Base-by-base conservation (phyloP, 2,113 vertebrate species). In the Xiphophorus couchianus region DNA sequence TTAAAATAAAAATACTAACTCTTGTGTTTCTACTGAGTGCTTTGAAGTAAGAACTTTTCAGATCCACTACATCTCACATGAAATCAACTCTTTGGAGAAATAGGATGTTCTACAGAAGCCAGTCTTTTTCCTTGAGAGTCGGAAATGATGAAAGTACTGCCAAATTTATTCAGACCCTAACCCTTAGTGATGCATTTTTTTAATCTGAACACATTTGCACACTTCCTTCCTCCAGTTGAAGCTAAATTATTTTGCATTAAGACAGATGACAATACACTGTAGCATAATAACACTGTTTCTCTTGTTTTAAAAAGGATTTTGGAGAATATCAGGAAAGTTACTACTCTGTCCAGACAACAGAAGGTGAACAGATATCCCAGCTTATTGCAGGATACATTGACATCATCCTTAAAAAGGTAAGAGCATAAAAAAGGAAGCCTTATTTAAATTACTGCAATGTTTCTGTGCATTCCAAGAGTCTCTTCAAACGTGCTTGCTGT, bases 321-420 rank as follows among this genome's bases (percentile, higher is more conserved):
- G 98, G 98, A 15, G 98, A 99, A 86, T 99, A 99, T 92, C 97
- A 99, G 89, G 98, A 99, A 89, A 99, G 98, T 90, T 99, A 99
- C 92, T 99, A 99, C 80, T 99, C 98, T 0, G 98, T 99, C 28
- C 97, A 99, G 86, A 99, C 98, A 27, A 99, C 97, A 7, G 98
- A 99, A 89, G 98, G 98, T 42, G 98, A 99, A 66, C 98, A 99
- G 88, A 99, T 99, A 93, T 99, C 98, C 12, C 98, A 99, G 66
- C 95, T 99, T 67, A 99, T 99, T 80, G 97, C 98, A 48, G 98
- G 98, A 76, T 99, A 99, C 84, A 99, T 99, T 69, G 98, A 99
- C 89, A 99, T 99, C 86, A 99, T 99, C 86, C 96, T 99, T 5
- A 99, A 99, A 89, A 99, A 99, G 96, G 98, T 95, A 83, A 94